phyloP scores from a whole-genome alignment of 2,888 invertebrate genomes.

The Mamestra brassicae region DNA sequence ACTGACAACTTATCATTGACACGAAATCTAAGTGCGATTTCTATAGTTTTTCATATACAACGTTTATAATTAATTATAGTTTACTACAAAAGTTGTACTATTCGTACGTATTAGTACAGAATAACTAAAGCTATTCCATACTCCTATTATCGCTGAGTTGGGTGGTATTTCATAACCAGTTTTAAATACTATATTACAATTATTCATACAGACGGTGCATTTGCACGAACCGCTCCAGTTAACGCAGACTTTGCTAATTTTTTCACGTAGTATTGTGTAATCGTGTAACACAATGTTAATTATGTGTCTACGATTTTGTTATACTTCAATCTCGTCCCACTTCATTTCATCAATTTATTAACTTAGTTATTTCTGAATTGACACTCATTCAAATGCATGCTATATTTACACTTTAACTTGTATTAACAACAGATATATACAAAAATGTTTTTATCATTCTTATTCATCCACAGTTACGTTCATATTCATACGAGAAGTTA shows the following conservation, averaged over 20 bases:
- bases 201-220: conserved; percentile 65
- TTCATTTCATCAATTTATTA: conserved; percentile 6
- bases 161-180: conserved; percentile 45
- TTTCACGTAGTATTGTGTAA: conserved; percentile 62
- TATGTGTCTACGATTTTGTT: conserved; percentile 37
- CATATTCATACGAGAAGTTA: background rate
- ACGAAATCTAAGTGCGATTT: conserved; percentile 57
- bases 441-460: conserved; percentile 3
- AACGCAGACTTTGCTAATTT: conserved; percentile 64
- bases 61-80: conserved; percentile 18
- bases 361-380: background rate
- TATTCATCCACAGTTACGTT: background rate
- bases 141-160: conserved; percentile 16
- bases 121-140: background rate
- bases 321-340: conserved; percentile 22
- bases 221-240: conserved; percentile 69
- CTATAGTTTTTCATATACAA: conserved; percentile 50
- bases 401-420: background rate
- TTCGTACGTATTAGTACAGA: background rate
- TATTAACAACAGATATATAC: background rate
- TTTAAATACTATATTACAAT: conserved; percentile 45
- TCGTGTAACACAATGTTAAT: conserved; percentile 48
- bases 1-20: conserved; percentile 52
- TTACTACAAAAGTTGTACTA: conserved; percentile 10
- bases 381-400: background rate